Percentiles rank a stretch among this genome's conserved stretches.
Conservation (phyloP, 2,888 invertebrate genomes). For the Lochmaea crataegi region DNA sequence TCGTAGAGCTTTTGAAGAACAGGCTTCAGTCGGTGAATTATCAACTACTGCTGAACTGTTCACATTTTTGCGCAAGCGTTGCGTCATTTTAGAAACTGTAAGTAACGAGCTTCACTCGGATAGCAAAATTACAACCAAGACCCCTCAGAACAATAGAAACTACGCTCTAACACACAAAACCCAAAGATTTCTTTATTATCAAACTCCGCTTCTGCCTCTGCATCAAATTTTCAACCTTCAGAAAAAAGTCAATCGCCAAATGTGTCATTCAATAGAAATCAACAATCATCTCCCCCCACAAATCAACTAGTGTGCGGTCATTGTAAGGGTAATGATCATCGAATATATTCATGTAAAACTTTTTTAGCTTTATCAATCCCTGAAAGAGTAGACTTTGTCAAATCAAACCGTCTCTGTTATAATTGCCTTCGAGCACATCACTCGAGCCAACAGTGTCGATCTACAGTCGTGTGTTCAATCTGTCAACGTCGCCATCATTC, state of each 20-base stretch:
- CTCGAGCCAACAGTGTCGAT: background rate
- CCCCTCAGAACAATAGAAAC: background rate
- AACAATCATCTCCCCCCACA: background rate
- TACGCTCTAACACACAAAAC: background rate
- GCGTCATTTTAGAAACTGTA: background rate
- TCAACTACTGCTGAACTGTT: constrained; percentile 1
- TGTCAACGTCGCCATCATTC: constrained; percentile 8
- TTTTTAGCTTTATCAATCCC: background rate
- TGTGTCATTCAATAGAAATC: background rate
- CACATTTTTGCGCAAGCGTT: background rate
- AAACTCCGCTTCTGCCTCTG: background rate
- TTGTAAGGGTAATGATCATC: background rate
- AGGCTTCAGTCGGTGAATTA: background rate
- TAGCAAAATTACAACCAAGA: background rate
- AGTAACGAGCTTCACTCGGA: background rate
- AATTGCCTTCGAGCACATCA: background rate
- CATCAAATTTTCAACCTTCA: background rate
- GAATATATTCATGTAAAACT: background rate
- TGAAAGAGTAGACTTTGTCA: background rate
- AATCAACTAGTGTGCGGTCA: background rate
- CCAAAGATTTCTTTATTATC: background rate
- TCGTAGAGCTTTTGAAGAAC: background rate
- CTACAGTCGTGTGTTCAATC: background rate
- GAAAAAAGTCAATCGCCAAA: background rate
- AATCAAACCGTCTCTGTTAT: constrained; percentile 1